Conservation (phyloP, 2,888 invertebrate species). For the Spilosoma lubricipeda region DNA sequence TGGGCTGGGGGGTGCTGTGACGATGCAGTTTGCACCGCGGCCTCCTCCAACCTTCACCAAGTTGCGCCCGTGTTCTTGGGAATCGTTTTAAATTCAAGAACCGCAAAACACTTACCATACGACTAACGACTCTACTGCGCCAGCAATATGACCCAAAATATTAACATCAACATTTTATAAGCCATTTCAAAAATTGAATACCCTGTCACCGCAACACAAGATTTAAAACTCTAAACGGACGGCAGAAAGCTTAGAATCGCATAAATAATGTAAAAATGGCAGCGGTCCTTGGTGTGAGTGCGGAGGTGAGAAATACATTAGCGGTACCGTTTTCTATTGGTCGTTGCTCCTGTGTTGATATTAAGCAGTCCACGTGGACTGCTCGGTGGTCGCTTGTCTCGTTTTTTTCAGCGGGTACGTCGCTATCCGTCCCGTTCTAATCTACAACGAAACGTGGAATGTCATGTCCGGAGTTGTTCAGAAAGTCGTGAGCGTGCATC, state of each 20-base stretch:
- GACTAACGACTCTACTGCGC: slow-evolving; percentile 65
- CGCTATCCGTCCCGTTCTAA: slow-evolving; percentile 85
- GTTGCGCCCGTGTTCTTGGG: slow-evolving; percentile 85
- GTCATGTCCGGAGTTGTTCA: slow-evolving; percentile 87
- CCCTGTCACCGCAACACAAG: slow-evolving; percentile 57
- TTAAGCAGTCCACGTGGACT: slow-evolving; percentile 86
- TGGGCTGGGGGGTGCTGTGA: slow-evolving; percentile 72
- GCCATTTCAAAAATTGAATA: slow-evolving; percentile 76
- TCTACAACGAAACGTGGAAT: slow-evolving; percentile 86
- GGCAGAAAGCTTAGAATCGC: slow-evolving; percentile 73
- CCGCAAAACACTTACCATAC: slow-evolving; percentile 74
- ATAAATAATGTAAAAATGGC: slow-evolving; percentile 74
- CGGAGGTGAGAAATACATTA: slow-evolving; percentile 87
- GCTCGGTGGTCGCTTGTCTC: slow-evolving; percentile 82
- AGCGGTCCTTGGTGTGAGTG: slow-evolving; percentile 82
- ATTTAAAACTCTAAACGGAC: slow-evolving; percentile 71
- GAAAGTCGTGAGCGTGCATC: slow-evolving; percentile 87
- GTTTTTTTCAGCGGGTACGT: slow-evolving; percentile 81
- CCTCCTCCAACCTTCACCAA: slow-evolving; percentile 85
- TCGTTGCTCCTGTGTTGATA: slow-evolving; percentile 86
- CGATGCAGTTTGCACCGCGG: slow-evolving; percentile 85
- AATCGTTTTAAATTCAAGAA: slow-evolving; percentile 86
- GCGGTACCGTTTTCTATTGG: slow-evolving; percentile 86
- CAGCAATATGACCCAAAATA: slow-evolving; percentile 68
- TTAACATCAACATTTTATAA: slow-evolving; percentile 66